Conservation (phyloP, 92 coral and sea anemone genomes). For the Actinostola sp. region DNA sequence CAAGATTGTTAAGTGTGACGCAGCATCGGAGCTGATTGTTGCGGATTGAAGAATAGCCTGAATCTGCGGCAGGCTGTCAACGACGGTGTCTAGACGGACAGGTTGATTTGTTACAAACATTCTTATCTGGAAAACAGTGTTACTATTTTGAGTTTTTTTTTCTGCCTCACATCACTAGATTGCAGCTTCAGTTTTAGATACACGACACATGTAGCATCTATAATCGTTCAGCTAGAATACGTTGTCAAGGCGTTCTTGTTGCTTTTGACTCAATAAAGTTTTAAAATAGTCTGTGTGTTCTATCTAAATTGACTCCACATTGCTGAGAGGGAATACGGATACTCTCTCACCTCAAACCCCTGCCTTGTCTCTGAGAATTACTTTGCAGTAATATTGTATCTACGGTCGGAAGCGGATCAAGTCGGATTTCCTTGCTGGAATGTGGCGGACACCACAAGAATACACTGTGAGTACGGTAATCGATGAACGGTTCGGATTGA, state of each 20-base stretch:
- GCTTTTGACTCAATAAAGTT: slow-evolving; percentile 2
- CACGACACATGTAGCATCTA: background rate
- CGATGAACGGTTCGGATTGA: slow-evolving; percentile 28
- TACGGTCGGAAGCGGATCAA: slow-evolving; percentile 44
- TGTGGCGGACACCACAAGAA: slow-evolving; percentile 25
- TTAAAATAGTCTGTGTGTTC: background rate
- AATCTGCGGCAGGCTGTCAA: slow-evolving; percentile 20
- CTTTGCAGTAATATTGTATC: slow-evolving; percentile 32
- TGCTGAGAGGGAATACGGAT: slow-evolving; percentile 9
- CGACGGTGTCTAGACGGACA: slow-evolving; percentile 15
- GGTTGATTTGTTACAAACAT: slow-evolving; percentile 19
- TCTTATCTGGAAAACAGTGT: slow-evolving; percentile 9
- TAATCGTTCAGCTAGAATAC: too few species aligned
- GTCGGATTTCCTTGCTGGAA: slow-evolving; percentile 29
- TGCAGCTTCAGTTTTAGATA: background rate
- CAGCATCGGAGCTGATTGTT: slow-evolving; percentile 53
- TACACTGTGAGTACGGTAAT: slow-evolving; percentile 36
- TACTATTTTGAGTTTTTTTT: background rate
- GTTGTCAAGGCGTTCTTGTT: too few species aligned
- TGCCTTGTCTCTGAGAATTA: slow-evolving; percentile 29
- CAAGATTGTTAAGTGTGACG: slow-evolving; percentile 26
- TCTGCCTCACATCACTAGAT: background rate
- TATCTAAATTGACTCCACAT: slow-evolving; percentile 5
- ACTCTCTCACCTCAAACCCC: slow-evolving; percentile 1
- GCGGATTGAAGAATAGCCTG: slow-evolving; percentile 17